Evolutionary conservation across 2,888 invertebrate species (phyloP), one percentile per base, ranked within the genome.

Genomic region (Hemithea aestivaria): DNA sequence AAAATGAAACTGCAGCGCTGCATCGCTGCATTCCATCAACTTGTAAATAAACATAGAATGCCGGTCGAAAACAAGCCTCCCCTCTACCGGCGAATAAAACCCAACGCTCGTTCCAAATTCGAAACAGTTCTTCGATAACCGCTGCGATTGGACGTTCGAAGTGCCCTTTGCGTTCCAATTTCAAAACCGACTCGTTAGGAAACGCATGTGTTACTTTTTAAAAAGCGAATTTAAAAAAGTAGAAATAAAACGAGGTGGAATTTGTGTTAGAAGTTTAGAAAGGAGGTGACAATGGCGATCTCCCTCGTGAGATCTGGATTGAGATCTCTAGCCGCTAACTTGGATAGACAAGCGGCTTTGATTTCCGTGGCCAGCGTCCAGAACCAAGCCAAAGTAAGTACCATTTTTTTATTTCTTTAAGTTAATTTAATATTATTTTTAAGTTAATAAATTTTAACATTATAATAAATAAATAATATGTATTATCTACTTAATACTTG

Each of bases 241-340:
- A 25, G 9, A 23, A 10, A 10, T 5, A 16, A 20, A 20, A 23
- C 20, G 7, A n/a, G 10, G 10, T 10, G 7, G 2, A 20, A 9
- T 11, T 24, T 20, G 24, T 27, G 27, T 22, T 20, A 28, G 12
- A 24, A 22, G 12, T 29, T 16, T 20, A 9, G 47, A 38, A 42
- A 39, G 40, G 36, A 43, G 45, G 34, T 49, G 45, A 75, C 73
- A 57, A 88, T 88, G 88, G 88, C 88, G 60, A 65, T 82, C 39
- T 80, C 87, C 8, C 49, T 88, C 32, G 66, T 84, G 57, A 73
- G 83, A 58, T 60, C 79, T 41, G 84, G 87, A 56, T 53, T 82
- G 35, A 69, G 74, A 53, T 66, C 73, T 12, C 66, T 66, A 37
- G 58, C 62, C 37, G 58, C 73, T 29, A 73, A 71, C 48, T 56